Percentiles rank a stretch among this genome's conserved stretches.
These are phyloP conservation scores for Monopterus albus DNA, from an alignment of 2,113 vertebrate genomes.

Conservation along the genomic window DNA sequence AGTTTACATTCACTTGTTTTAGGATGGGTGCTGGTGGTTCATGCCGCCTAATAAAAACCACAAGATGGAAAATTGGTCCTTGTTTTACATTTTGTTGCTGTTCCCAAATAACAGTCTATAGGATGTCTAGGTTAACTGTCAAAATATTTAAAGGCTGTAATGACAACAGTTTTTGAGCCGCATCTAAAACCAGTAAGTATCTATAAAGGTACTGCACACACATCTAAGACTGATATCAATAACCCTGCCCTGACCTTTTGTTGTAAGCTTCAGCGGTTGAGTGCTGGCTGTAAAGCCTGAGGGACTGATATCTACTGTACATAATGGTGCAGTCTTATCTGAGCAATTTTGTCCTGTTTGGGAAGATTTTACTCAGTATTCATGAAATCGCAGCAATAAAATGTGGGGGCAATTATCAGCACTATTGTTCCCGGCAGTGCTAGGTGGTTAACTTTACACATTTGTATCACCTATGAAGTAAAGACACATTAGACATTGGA, in stretches of 20 bases:
- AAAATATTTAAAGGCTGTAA: constrained; percentile 34
- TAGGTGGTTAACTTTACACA: not conserved
- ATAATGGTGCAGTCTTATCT: too few species aligned
- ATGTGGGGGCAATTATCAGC: too few species aligned
- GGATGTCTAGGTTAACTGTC: constrained; percentile 14
- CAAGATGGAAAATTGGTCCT: constrained; percentile 12
- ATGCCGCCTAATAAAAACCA: constrained; percentile 40
- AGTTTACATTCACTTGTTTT: constrained; percentile 40
- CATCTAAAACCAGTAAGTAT: constrained; percentile 27
- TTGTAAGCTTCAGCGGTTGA: constrained; percentile 4
- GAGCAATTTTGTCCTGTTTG: not conserved
- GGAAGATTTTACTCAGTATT: not conserved
- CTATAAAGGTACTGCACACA: not conserved
- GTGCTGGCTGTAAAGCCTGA: not conserved
- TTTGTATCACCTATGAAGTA: not conserved
- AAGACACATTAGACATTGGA: not conserved
- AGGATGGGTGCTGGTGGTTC: not conserved
- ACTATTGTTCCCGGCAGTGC: not conserved
- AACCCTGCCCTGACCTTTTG: constrained; percentile 25
- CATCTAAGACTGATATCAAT: constrained; percentile 25
- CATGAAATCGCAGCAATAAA: too few species aligned
- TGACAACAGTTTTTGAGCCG: constrained; percentile 3
- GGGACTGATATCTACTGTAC: constrained; percentile 10
- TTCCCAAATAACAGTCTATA: not conserved
- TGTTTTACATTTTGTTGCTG: constrained; percentile 15